Base-by-base conservation (phyloP, 1,140 invertebrate species). In the Drosophila punjabiensis region DNA sequence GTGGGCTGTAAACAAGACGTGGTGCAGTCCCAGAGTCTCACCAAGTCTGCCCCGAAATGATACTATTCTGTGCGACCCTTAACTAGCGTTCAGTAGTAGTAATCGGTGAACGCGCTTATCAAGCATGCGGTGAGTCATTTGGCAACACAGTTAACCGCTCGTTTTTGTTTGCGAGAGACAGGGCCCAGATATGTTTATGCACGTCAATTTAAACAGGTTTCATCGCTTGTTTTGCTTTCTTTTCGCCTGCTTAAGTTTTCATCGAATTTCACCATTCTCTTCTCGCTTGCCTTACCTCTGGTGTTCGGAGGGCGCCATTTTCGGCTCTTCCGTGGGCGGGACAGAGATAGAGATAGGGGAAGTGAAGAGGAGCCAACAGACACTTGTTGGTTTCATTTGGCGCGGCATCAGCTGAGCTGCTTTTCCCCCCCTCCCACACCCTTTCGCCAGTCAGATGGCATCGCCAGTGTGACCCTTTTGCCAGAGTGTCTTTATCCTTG, bases 191-290 rank as follows among this genome's bases (percentile, higher is more conserved):
- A 79, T 79, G 66, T 64, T 63, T 71, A 53, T 71, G 58, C 55
- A 62, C 45, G 55, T 50, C 62, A 39, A 64, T 24, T 47, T 11
- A 45, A 70, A 55, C 47, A 32, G 39, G 59, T 65, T 82, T 50
- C 28, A 28, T 16, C 20, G 30, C n/a, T 70, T 70, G 61, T 35
- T 52, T 50, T 66, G 41, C 24, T 64, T 41, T 50, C 45, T 50
- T 60, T 48, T 13, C 48, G 39, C 50, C 69, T 65, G 43, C 50
- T 41, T 60, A 62, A 70, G 24, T 41, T 74, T 69, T 73, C 32
- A 24, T 59, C 18, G 82, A 90, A 89, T 89, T 90, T 89, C 86
- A 89, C 82, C 76, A 90, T 90, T 86, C 68, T 80, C 63, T 41
- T 30, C 52, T 48, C 56, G 58, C 73, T 70, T 81, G 70, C 62